phyloP scores from a whole-genome alignment of 2,888 invertebrate genomes.

The Prosopocoilus inquinatus region DNA sequence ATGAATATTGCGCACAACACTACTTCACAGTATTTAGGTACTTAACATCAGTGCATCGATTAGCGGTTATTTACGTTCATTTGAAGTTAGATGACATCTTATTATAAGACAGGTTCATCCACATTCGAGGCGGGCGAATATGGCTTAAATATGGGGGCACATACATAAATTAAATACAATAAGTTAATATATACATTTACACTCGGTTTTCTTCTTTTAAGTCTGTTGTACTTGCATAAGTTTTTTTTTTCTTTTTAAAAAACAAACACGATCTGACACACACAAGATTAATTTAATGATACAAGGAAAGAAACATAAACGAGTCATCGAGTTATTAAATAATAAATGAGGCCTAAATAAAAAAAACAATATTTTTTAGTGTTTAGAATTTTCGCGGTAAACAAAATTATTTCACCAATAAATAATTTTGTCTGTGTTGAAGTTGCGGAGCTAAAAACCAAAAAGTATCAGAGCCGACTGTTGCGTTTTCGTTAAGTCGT shows the following conservation, averaged over 20 bases:
- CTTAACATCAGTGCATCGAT: constrained; percentile 22
- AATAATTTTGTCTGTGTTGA: no score
- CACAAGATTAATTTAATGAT: background rate
- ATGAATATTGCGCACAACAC: no score
- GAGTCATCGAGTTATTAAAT: no score
- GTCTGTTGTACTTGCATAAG: background rate
- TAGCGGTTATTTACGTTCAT: background rate
- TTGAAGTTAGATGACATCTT: constrained; percentile 8
- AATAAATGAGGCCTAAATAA: no score
- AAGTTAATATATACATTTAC: constrained; percentile 3
- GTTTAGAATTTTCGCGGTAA: no score
- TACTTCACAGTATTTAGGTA: constrained; percentile 7
- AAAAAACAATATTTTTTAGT: no score
- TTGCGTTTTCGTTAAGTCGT: no score
- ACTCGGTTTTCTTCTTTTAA: background rate
- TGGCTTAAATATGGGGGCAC: background rate
- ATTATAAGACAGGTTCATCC: constrained; percentile 17
- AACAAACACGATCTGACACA: background rate
- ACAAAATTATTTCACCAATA: no score
- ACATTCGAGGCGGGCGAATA: background rate
- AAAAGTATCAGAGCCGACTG: no score
- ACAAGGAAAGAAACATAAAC: background rate
- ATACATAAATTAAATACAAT: constrained; percentile 15
- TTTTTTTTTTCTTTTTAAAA: background rate
- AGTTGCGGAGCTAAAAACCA: no score